Conservation (phyloP, 2,888 invertebrate genomes). For the Dynastes grantii region DNA sequence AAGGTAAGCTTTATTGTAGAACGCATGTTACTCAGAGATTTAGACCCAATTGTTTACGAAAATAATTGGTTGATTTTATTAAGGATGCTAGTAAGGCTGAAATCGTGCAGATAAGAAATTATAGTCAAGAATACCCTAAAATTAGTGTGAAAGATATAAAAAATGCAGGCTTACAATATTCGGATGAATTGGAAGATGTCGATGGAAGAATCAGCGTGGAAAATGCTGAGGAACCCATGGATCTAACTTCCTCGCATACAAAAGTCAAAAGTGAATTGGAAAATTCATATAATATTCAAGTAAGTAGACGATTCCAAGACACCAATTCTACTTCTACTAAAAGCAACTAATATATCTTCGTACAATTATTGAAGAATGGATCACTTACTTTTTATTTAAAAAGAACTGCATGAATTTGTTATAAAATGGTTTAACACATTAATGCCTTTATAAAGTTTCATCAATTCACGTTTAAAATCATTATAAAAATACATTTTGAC, state of each 20-base stretch:
- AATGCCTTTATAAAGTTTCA: too few species aligned
- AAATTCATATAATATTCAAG: slow-evolving; percentile 10
- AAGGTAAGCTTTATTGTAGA: slow-evolving; percentile 44
- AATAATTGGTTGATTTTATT: neutral
- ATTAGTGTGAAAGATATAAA: neutral
- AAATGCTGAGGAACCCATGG: slow-evolving; percentile 55
- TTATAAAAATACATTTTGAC: too few species aligned
- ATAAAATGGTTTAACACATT: too few species aligned
- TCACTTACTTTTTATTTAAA: too few species aligned
- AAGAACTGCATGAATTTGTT: too few species aligned
- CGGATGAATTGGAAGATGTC: neutral
- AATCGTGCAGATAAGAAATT: neutral
- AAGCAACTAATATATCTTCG: too few species aligned
- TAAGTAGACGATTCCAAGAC: neutral
- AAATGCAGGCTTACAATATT: neutral
- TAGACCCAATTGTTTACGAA: neutral
- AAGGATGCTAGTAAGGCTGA: neutral
- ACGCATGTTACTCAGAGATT: slow-evolving; percentile 41
- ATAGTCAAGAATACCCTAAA: neutral
- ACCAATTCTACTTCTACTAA: too few species aligned
- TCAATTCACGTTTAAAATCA: too few species aligned
- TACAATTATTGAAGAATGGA: too few species aligned
- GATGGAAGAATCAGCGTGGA: neutral
- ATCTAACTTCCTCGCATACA: slow-evolving; percentile 54
- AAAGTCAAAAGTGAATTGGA: slow-evolving; percentile 34